Evolutionary conservation across 1,140 invertebrate species (phyloP).

Genomic region (Planococcus citri): DNA sequence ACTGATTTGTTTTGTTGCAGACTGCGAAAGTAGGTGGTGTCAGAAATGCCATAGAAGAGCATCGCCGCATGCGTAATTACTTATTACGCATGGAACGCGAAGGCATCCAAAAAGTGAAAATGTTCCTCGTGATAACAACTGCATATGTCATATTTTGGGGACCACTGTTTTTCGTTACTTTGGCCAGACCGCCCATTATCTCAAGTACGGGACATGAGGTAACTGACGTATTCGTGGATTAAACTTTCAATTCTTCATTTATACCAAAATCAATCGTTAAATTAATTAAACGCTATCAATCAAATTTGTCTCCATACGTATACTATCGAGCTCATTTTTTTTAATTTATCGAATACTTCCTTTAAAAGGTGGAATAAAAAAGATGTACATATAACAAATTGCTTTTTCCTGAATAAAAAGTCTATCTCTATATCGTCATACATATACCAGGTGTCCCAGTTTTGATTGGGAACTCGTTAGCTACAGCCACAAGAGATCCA

Average conservation of each 20-base stretch:
- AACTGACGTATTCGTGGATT: not conserved
- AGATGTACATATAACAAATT: no score
- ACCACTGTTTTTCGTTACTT: conserved; percentile 69
- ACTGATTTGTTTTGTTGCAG: not conserved
- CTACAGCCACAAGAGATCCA: no score
- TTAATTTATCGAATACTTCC: no score
- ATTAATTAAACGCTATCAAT: not conserved
- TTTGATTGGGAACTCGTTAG: no score
- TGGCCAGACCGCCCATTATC: conserved; percentile 56
- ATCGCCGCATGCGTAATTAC: conserved; percentile 62
- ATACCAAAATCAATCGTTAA: not conserved
- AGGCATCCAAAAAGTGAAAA: conserved; percentile 61
- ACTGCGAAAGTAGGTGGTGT: not conserved
- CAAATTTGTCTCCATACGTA: no score
- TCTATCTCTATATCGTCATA: no score
- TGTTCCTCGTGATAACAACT: conserved; percentile 72
- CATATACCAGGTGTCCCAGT: no score
- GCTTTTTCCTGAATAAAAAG: no score
- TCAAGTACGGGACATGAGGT: conserved; percentile 61
- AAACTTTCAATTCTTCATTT: not conserved
- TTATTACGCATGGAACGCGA: conserved; percentile 61
- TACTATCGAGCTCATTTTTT: no score
- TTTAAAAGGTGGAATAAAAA: no score
- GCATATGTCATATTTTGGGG: conserved; percentile 81
- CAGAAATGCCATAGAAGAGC: conserved; percentile 49